A percentile compares a stretch with the other conserved stretches of the same genome.
These are phyloP conservation scores for Pituophis catenifer DNA, from an alignment of 2,113 vertebrate genomes.

Conservation along the genomic window DNA sequence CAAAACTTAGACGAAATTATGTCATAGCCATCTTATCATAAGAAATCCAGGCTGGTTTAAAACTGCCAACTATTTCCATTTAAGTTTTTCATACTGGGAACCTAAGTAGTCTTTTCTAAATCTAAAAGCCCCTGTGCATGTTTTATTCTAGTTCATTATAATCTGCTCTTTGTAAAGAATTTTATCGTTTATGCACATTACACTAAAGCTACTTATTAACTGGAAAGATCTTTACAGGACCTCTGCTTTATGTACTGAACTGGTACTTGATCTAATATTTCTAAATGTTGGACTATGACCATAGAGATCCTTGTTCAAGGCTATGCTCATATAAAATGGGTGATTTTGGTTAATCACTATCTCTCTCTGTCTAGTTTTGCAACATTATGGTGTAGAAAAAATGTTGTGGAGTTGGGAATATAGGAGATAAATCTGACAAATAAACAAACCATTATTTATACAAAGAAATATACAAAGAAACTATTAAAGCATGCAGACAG, in stretches of 20 bases:
- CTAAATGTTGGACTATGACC: background rate
- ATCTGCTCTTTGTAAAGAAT: rapidly evolving
- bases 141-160: rapidly evolving
- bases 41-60: background rate
- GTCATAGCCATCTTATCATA: background rate
- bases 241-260: background rate
- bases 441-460: background rate
- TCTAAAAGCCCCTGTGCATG: background rate
- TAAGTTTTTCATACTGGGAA: background rate
- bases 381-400: background rate
- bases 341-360: background rate
- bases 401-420: background rate
- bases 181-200: background rate
- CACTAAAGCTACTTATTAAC: background rate
- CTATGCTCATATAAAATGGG: background rate
- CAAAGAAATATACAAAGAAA: background rate
- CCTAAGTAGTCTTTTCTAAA: background rate
- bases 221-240: background rate
- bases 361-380: background rate
- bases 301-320: background rate
- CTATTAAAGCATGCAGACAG: background rate
- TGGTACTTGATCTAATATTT: background rate
- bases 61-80: background rate
- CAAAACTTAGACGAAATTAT: background rate
- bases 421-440: background rate